Evolutionary conservation across 2,797 vertebrate genomes (phyloP).

Genomic region (Gymnopithys bicolor): DNA sequence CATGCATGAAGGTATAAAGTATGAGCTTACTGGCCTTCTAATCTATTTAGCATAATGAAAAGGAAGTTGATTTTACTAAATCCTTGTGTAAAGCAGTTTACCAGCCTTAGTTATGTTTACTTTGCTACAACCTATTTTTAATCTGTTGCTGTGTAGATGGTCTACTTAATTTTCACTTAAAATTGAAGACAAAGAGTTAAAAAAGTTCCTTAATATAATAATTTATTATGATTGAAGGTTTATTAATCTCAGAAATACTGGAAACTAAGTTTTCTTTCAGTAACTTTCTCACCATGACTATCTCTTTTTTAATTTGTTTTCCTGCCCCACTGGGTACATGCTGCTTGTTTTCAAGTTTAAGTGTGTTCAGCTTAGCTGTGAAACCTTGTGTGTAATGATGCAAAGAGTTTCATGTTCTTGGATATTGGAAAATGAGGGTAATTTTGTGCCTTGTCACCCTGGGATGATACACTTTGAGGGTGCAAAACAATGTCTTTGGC

Average conservation of each 20-base stretch:
- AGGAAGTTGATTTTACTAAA: constrained; percentile 22
- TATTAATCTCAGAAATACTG: background rate
- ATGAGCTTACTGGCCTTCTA: constrained; percentile 7
- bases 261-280: background rate
- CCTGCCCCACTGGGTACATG: background rate
- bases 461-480: background rate
- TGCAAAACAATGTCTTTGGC: background rate
- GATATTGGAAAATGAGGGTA: background rate
- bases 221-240: background rate
- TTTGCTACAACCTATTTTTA: background rate
- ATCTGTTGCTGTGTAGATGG: background rate
- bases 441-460: background rate
- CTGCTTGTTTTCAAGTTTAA: background rate
- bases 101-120: background rate
- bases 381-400: background rate
- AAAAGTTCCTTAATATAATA: background rate
- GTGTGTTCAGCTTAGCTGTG: background rate
- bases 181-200: background rate
- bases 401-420: background rate
- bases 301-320: background rate
- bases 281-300: background rate
- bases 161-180: background rate
- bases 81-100: background rate
- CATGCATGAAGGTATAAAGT: constrained; percentile 6
- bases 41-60: constrained; percentile 42